Base-by-base conservation (phyloP, 2,888 invertebrate species). In the Rhingia campestris region DNA sequence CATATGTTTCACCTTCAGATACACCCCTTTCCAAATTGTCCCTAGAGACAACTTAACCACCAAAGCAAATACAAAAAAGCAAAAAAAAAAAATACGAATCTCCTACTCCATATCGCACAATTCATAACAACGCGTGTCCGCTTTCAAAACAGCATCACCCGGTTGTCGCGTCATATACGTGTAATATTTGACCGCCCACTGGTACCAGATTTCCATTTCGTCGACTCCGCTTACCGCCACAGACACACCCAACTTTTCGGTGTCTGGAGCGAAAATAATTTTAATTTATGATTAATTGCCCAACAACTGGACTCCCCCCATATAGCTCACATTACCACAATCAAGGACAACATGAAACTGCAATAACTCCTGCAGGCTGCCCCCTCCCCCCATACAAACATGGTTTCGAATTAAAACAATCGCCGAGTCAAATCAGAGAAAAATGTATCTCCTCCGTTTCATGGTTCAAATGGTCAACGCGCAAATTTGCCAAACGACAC, bases 201-300 rank as follows among this genome's bases (percentile, higher is more conserved):
- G 39, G 49, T 54, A 74, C 49, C 61, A 22, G 22, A 22, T 22
- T 22, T 22, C 2, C 22, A 56, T 75, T 69, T 49, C 56, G 66
- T 64, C 22, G 61, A 22, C 22, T 22, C 2, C 22, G 22, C 22
- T 22, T 2, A 22, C 56, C 14, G 53, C 39, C 47, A 2, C 47
- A n/a, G 12, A 51, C 51, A 75, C 47, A 77, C 32, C 64, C 70
- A 64, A 81, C 54, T 59, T 70, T 69, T 74, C 53, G 58, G 41
- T 37, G 69, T 70, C 51, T 81, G 39, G 51, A 9, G 12, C 6
- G 30, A 59, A n/a, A 51, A 53, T 37, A 10, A 12, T 56, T 67
- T 74, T 75, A 75, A 77, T 77, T 77, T 81, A 53, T 81, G 81
- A 81, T 75, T 81, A 81, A 81, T 75, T 70, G 64, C 69, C 58